Evolutionary conservation across 2,113 vertebrate genomes (phyloP).

Genomic region (Otocyon megalotis): DNA sequence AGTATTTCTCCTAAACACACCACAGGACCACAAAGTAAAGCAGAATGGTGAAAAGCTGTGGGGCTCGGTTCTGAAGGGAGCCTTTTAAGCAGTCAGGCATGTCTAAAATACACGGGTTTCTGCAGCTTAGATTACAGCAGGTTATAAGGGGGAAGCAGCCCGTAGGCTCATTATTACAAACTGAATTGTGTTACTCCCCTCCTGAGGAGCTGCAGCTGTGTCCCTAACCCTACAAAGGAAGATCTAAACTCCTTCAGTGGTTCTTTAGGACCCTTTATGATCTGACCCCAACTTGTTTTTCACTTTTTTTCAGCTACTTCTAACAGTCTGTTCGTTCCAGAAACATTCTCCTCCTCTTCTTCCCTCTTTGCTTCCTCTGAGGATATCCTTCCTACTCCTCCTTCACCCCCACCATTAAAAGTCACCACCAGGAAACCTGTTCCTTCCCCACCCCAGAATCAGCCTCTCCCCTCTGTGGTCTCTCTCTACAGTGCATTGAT

Average conservation of each 20-base stretch:
- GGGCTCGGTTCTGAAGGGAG: neutral
- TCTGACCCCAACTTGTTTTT: neutral
- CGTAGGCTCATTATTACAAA: neutral
- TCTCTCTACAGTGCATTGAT: neutral
- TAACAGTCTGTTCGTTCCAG: neutral
- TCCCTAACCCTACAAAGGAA: neutral
- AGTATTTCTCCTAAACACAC: neutral
- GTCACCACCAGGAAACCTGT: neutral
- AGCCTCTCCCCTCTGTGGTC: neutral
- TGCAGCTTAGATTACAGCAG: neutral
- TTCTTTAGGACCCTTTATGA: neutral
- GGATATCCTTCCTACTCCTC: neutral
- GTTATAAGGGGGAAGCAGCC: neutral
- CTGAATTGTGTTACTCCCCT: neutral
- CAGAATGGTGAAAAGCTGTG: neutral
- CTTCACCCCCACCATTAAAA: neutral
- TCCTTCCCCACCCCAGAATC: neutral
- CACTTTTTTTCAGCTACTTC: neutral
- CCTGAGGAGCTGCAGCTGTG: neutral
- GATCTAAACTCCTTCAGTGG: neutral
- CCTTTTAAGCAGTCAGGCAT: neutral
- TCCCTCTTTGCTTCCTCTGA: neutral
- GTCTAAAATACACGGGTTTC: neutral
- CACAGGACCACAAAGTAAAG: neutral
- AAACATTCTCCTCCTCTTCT: conserved; percentile 1